These are phyloP conservation scores for Machimus rusticus DNA, from an alignment of 2,888 invertebrate species.

Conservation along the genomic window DNA sequence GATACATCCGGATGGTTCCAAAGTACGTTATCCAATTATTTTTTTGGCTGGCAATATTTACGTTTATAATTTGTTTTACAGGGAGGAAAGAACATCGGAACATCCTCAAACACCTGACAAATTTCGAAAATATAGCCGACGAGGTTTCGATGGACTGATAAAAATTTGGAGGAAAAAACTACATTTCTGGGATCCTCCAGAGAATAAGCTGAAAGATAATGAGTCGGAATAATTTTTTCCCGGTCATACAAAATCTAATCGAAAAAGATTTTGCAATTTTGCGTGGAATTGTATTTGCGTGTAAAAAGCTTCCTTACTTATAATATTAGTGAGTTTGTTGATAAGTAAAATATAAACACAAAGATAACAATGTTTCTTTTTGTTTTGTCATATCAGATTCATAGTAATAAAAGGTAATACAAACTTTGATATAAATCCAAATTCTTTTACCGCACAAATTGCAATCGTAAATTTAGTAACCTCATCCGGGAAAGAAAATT, in stretches of 20 bases:
- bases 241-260: neutral
- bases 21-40: slow-evolving; percentile 66
- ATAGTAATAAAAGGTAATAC: too few species aligned
- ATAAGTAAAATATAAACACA: neutral
- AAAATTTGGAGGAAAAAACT: slow-evolving; percentile 86
- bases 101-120: slow-evolving; percentile 94
- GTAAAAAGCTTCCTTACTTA: neutral
- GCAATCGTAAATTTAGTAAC: too few species aligned
- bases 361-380: neutral
- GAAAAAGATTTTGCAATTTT: neutral
- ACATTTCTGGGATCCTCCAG: slow-evolving; percentile 77
- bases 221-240: neutral
- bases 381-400: neutral
- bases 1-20: slow-evolving; percentile 74
- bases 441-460: too few species aligned
- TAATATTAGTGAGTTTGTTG: neutral
- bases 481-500: too few species aligned
- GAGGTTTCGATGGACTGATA: slow-evolving; percentile 92
- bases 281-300: neutral
- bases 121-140: slow-evolving; percentile 83
- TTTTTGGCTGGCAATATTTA: neutral
- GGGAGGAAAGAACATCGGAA: slow-evolving; percentile 69
- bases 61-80: slow-evolving; percentile 56
- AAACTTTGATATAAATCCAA: too few species aligned
- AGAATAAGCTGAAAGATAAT: slow-evolving; percentile 28